Conservation (phyloP, 1,140 invertebrate species). For the Drosophila busckii region DNA sequence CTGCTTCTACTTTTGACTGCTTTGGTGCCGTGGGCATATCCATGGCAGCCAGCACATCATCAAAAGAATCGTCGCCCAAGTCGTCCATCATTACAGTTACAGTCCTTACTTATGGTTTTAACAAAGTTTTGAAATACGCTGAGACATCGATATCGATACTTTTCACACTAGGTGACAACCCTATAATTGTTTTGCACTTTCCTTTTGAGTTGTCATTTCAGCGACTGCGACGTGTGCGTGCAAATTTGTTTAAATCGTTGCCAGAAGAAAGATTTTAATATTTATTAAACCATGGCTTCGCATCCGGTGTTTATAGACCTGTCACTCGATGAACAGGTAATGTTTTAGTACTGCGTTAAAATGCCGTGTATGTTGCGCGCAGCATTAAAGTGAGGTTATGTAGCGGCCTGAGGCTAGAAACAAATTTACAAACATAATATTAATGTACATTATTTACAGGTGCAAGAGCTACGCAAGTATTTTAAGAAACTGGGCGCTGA, state of each 20-base stretch:
- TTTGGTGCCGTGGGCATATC: constrained; percentile 55
- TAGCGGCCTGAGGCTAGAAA: constrained; percentile 32
- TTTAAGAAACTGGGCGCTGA: constrained; percentile 94
- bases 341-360: constrained; percentile 5
- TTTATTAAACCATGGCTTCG: constrained; percentile 82
- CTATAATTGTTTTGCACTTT: constrained; percentile 48
- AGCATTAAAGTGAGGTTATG: constrained; percentile 76
- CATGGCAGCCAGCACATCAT: constrained; percentile 57
- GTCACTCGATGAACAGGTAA: constrained; percentile 88
- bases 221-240: constrained; percentile 60
- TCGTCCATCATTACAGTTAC: constrained; percentile 49
- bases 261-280: constrained; percentile 31
- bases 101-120: constrained; percentile 6
- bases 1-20: constrained; percentile 19
- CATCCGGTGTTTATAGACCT: constrained; percentile 90
- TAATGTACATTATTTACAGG: constrained; percentile 81
- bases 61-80: constrained; percentile 65
- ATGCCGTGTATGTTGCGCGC: background rate
- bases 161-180: constrained; percentile 17
- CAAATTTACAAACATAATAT: constrained; percentile 45
- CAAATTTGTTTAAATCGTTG: constrained; percentile 45
- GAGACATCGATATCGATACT: background rate
- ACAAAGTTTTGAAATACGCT: constrained; percentile 10
- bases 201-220: constrained; percentile 65
- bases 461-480: constrained; percentile 91